Evolutionary conservation across 2,888 invertebrate species (phyloP), one percentile per base, ranked within the genome.

Genomic region (Augochlorella aurata): DNA sequence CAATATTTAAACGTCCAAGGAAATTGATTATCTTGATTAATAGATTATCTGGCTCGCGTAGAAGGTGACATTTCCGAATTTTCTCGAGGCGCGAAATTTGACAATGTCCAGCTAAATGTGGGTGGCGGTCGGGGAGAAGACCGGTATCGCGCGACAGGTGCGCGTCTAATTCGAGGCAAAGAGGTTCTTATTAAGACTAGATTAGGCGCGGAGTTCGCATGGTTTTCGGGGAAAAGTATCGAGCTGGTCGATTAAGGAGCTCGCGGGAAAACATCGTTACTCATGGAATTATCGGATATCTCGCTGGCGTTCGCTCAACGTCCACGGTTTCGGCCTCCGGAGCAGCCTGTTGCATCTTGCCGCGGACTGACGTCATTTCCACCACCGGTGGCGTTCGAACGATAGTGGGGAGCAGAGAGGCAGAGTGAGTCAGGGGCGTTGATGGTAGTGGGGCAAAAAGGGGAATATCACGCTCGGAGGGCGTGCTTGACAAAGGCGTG

Each of bases 271-370:
- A 38, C 63, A 63, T 18, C 63, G 49, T 58, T 58, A 29, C 54
- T 29, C 74, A 16, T 21, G 29, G 45, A 18, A 29, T 67, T 24
- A 54, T 16, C 75, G 61, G 54, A 72, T 81, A 73, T 71, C 71
- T 81, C 74, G 49, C 44, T 49, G 66, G 16, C 74, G 54, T 70
- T 52, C 63, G 65, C 45, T 49, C 29, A 65, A 5, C 47, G 79
- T 81, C 70, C 75, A 83, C 76, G 77, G 69, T 74, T 77, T 77
- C 58, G 79, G 76, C 74, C 82, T 76, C 76, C 80, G 73, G 84
- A 90, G 91, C 90, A 92, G 93, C 93, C 93, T 93, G 93, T 93
- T 93, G 93, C 93, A 93, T 92, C 92, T 86, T 88, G 82, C 82
- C 83, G 79, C 82, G 82, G 84, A 83, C 85, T 91, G 92, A 92